Conservation (phyloP, 1,140 invertebrate genomes). For the Neuroterus valhalla region DNA sequence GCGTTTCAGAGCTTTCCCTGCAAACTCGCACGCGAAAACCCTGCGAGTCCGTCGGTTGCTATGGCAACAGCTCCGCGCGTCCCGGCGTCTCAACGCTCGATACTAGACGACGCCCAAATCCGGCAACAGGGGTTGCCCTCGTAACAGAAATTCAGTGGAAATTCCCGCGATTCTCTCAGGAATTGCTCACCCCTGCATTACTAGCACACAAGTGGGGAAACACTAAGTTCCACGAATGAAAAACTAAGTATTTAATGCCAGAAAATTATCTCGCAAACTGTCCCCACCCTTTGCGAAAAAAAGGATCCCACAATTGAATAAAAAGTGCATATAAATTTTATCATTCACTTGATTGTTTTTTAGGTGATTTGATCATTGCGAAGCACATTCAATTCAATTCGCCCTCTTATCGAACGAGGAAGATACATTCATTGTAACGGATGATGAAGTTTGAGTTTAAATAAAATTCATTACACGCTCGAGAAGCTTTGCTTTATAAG, state of each 20-base stretch:
- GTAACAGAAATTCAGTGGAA: slow-evolving; percentile 42
- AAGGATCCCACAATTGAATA: no score
- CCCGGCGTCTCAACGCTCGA: slow-evolving; percentile 73
- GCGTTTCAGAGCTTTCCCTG: slow-evolving; percentile 32
- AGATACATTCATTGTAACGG: no score
- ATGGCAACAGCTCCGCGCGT: slow-evolving; percentile 73
- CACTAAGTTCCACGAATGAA: not conserved
- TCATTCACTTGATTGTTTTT: no score
- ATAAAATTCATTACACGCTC: no score
- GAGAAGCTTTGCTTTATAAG: no score
- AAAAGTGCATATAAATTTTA: no score
- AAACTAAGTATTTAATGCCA: not conserved
- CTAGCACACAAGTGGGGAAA: not conserved
- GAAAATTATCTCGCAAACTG: not conserved
- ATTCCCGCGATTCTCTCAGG: slow-evolving; percentile 23
- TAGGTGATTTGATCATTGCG: no score
- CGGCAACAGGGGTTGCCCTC: slow-evolving; percentile 54
- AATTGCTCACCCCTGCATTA: not conserved
- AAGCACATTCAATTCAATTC: no score
- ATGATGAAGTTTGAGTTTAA: no score
- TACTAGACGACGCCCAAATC: slow-evolving; percentile 74
- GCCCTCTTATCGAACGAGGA: no score
- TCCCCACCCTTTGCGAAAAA: not conserved
- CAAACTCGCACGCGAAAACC: slow-evolving; percentile 64
- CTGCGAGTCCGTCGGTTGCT: slow-evolving; percentile 71